Conservation (phyloP, 2,888 invertebrate species). For the Eilema depressum region DNA sequence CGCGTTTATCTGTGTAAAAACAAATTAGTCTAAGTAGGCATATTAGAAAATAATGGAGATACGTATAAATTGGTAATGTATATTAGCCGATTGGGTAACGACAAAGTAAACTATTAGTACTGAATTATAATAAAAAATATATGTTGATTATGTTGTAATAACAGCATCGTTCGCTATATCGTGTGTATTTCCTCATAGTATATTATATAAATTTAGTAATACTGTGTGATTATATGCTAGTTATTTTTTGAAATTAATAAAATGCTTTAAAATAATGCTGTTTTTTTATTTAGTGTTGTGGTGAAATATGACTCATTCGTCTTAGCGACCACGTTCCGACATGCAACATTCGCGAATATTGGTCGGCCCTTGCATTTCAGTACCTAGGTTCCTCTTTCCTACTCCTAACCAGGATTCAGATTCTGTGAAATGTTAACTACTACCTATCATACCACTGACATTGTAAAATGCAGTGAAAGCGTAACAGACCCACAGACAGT, state of each 20-base stretch:
- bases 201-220: conserved; percentile 77
- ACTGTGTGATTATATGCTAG: conserved; percentile 83
- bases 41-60: conserved; percentile 66
- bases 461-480: too few species aligned
- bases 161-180: conserved; percentile 64
- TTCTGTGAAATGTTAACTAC: too few species aligned
- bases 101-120: conserved; percentile 68
- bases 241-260: conserved; percentile 85
- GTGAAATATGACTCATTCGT: not conserved
- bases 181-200: conserved; percentile 82
- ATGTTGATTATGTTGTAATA: conserved; percentile 64
- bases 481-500: too few species aligned
- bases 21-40: conserved; percentile 77
- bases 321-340: not conserved
- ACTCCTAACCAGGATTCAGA: too few species aligned
- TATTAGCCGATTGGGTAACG: conserved; percentile 71
- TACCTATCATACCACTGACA: too few species aligned
- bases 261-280: conserved; percentile 72
- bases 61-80: conserved; percentile 74
- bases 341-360: not conserved
- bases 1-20: conserved; percentile 68
- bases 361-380: not conserved
- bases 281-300: not conserved
- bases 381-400: too few species aligned
- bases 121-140: conserved; percentile 66